Evolutionary conservation across 1,140 invertebrate genomes (phyloP).

Genomic region (Lerema accius): DNA sequence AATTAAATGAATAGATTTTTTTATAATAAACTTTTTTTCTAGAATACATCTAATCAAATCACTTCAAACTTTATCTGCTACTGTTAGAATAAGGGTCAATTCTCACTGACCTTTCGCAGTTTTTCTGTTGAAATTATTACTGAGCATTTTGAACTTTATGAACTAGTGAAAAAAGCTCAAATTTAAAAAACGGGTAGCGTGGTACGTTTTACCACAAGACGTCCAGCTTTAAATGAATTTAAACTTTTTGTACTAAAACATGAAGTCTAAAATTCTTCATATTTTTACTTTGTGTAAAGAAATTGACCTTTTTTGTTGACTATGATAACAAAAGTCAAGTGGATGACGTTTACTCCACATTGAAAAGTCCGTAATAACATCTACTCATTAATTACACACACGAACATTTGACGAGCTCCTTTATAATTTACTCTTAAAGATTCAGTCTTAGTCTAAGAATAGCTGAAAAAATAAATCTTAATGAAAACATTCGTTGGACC

Average conservation of each 20-base stretch:
- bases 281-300: too few relatives aligned
- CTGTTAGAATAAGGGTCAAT: slow-evolving; percentile 16
- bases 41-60: background rate
- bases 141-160: too few relatives aligned
- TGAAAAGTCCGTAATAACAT: slow-evolving; percentile 13
- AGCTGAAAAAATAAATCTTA: slow-evolving; percentile 46
- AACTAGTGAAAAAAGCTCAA: too few relatives aligned
- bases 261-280: too few relatives aligned
- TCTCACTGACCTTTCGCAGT: too few relatives aligned
- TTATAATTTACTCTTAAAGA: slow-evolving; percentile 53
- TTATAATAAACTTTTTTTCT: background rate
- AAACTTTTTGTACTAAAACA: too few relatives aligned
- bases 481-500: slow-evolving; percentile 55
- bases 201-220: too few relatives aligned
- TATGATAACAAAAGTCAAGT: slow-evolving; percentile 21
- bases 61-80: slow-evolving; percentile 1
- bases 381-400: slow-evolving; percentile 37
- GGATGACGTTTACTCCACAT: slow-evolving; percentile 14
- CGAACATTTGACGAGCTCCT: slow-evolving; percentile 41
- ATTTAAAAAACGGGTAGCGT: too few relatives aligned
- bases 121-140: too few relatives aligned
- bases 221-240: too few relatives aligned
- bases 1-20: background rate
- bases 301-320: too few relatives aligned
- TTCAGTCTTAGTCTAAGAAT: slow-evolving; percentile 51